A percentile compares a stretch with the other conserved stretches of the same genome.
These are phyloP conservation scores for Polydrusus tereticollis DNA, from an alignment of 2,888 invertebrate species.

Conservation along the genomic window DNA sequence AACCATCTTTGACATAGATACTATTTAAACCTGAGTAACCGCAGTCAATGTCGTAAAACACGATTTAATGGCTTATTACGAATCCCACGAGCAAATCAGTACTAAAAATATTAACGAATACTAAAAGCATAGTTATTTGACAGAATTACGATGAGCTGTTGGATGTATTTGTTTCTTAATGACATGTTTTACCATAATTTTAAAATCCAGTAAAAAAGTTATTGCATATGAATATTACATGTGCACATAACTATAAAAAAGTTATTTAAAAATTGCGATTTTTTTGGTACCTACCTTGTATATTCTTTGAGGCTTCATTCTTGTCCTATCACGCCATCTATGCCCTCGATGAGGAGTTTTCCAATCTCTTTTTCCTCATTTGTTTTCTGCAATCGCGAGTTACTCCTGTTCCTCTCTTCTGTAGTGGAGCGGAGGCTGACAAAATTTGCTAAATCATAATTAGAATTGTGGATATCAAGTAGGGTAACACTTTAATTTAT, in stretches of 20 bases:
- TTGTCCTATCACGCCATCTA: slow-evolving; percentile 34
- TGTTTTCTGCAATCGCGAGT: slow-evolving; percentile 24
- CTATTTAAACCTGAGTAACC: background rate
- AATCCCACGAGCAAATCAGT: background rate
- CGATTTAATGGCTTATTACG: background rate
- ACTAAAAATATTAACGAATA: slow-evolving; percentile 1
- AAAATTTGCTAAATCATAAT: background rate
- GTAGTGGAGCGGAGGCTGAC: slow-evolving; percentile 18
- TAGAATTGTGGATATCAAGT: no score
- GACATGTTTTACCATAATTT: background rate
- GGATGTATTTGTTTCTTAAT: slow-evolving; percentile 3
- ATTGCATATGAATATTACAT: background rate
- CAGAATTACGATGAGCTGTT: background rate
- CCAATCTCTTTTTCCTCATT: slow-evolving; percentile 20
- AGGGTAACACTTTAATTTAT: no score
- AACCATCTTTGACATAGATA: background rate
- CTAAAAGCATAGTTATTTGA: background rate
- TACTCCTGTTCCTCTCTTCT: slow-evolving; percentile 1
- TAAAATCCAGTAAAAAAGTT: slow-evolving; percentile 2
- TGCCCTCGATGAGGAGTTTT: slow-evolving; percentile 10
- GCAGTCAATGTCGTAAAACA: background rate
- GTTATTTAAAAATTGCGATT: no score
- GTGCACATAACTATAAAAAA: no score
- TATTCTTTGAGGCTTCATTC: no score
- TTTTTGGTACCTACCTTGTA: no score